These are phyloP conservation scores for Phymastichus coffea DNA, from an alignment of 1,140 invertebrate genomes.

Conservation along the genomic window DNA sequence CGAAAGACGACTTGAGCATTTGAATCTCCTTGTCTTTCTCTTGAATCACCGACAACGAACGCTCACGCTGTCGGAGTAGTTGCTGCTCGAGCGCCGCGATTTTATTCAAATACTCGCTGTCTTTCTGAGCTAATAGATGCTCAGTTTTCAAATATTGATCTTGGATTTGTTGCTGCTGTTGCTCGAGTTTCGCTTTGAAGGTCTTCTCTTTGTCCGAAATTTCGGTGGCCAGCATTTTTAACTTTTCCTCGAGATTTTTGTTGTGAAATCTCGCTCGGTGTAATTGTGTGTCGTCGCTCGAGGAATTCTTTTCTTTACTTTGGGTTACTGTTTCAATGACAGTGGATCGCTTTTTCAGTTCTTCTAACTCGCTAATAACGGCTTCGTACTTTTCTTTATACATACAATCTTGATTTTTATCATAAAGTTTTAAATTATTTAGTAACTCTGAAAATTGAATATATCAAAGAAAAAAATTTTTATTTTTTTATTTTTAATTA, in stretches of 20 bases:
- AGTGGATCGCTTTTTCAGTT: constrained; percentile 41
- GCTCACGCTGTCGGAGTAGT: constrained; percentile 74
- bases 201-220: constrained; percentile 62
- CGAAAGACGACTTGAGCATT: constrained; percentile 63
- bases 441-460: constrained; percentile 40
- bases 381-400: constrained; percentile 58
- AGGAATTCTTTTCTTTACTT: constrained; percentile 40
- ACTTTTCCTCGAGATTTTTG: constrained; percentile 65
- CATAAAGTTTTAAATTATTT: constrained; percentile 39
- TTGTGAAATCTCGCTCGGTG: constrained; percentile 61
- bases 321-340: constrained; percentile 7
- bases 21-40: constrained; percentile 81
- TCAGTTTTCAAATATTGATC: constrained; percentile 56
- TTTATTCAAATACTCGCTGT: constrained; percentile 60
- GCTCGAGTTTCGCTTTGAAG: constrained; percentile 57
- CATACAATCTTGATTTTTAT: constrained; percentile 36
- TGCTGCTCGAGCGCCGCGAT: constrained; percentile 70
- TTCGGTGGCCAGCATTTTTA: constrained; percentile 63
- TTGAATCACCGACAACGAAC: constrained; percentile 72
- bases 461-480: not conserved
- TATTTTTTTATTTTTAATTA: not conserved
- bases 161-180: constrained; percentile 54
- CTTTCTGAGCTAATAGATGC: constrained; percentile 45
- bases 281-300: constrained; percentile 46
- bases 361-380: constrained; percentile 54